Percentiles rank a stretch among this genome's conserved stretches.
Conservation (phyloP, 2,888 invertebrate species). For the Anarsia innoxiella region DNA sequence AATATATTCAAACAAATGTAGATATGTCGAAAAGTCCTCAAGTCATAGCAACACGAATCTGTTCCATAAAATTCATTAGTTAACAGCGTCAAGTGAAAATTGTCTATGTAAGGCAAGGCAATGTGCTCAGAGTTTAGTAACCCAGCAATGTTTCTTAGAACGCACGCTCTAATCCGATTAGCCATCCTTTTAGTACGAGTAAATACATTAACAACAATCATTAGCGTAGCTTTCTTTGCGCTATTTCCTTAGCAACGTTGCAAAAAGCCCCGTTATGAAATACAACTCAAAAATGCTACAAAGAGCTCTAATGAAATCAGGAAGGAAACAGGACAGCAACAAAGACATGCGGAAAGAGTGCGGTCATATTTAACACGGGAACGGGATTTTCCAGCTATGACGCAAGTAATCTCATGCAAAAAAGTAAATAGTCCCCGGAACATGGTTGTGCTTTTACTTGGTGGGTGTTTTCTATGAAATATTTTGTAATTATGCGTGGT, state of each 20-base stretch:
- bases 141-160: slow-evolving; percentile 27
- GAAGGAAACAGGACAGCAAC: not conserved
- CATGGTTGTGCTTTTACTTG: slow-evolving; percentile 21
- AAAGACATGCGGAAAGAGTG: slow-evolving; percentile 1
- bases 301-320: not conserved
- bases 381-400: slow-evolving; percentile 25
- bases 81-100: not conserved
- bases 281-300: not conserved
- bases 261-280: slow-evolving; percentile 1
- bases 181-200: slow-evolving; percentile 24
- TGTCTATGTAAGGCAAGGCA: not conserved
- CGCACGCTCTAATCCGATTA: slow-evolving; percentile 36
- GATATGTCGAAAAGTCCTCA: no score
- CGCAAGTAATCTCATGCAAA: slow-evolving; percentile 29
- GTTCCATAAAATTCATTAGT: no score
- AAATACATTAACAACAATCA: not conserved
- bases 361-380: not conserved
- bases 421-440: slow-evolving; percentile 29
- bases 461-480: slow-evolving; percentile 34
- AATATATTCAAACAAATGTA: no score
- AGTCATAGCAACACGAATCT: no score
- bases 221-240: slow-evolving; percentile 5
- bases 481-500: slow-evolving; percentile 32
- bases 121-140: slow-evolving; percentile 30
- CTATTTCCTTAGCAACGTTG: slow-evolving; percentile 25